These are phyloP conservation scores for Xenopus petersii DNA, from an alignment of 2,797 vertebrate genomes.

Conservation along the genomic window DNA sequence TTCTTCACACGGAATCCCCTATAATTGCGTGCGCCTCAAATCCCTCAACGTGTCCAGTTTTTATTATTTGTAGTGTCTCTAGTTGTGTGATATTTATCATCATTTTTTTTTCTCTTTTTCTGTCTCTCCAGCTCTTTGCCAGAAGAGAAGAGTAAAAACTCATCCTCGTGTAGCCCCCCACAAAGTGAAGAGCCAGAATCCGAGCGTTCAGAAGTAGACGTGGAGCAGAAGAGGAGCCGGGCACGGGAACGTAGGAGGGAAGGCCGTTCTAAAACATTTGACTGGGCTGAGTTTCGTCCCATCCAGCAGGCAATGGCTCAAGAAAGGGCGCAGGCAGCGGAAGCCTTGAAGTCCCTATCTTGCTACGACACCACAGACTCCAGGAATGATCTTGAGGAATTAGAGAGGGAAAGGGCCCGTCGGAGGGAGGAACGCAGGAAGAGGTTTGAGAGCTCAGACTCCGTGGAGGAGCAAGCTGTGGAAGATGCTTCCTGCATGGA, in stretches of 20 bases:
- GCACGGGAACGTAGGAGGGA: slow-evolving; percentile 86
- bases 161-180: slow-evolving; percentile 65
- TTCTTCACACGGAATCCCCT: not conserved
- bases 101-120: slow-evolving; percentile 26
- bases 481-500: slow-evolving; percentile 81
- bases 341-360: slow-evolving; percentile 59
- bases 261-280: slow-evolving; percentile 93
- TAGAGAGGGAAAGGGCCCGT: slow-evolving; percentile 70
- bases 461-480: slow-evolving; percentile 51
- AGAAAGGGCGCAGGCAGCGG: slow-evolving; percentile 65
- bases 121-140: slow-evolving; percentile 76
- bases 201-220: slow-evolving; percentile 64
- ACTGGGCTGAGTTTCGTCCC: slow-evolving; percentile 91
- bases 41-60: not conserved
- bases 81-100: too few relatives aligned
- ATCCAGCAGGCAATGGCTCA: slow-evolving; percentile 73
- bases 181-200: slow-evolving; percentile 64
- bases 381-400: slow-evolving; percentile 58
- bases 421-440: slow-evolving; percentile 71
- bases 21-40: not conserved
- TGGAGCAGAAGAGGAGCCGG: slow-evolving; percentile 81
- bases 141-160: slow-evolving; percentile 78
- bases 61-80: not conserved
- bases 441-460: slow-evolving; percentile 65
- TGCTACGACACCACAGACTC: slow-evolving; percentile 51